phyloP scores from a whole-genome alignment of 2,888 invertebrate genomes.

The Altica lythri region DNA sequence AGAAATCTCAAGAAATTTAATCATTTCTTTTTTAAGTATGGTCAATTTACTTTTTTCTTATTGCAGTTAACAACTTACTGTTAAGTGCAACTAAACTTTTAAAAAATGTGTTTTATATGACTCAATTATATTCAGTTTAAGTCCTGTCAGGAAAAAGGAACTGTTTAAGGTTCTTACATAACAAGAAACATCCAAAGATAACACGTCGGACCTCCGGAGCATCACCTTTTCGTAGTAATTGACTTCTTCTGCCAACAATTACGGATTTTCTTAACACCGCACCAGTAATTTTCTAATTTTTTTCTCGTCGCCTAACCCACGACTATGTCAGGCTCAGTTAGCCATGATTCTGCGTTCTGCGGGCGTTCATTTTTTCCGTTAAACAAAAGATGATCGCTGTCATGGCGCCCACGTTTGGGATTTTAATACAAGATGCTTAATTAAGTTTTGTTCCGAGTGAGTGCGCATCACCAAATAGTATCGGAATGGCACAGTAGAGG shows the following conservation, averaged over 20 bases:
- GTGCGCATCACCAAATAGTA: conserved; percentile 24
- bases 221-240: conserved; percentile 6
- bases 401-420: conserved; percentile 29
- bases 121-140: too few species aligned
- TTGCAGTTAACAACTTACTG: too few species aligned
- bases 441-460: conserved; percentile 30
- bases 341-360: conserved; percentile 23
- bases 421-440: conserved; percentile 33
- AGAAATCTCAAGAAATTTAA: too few species aligned
- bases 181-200: neutral
- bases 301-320: conserved; percentile 26
- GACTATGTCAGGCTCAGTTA: conserved; percentile 28
- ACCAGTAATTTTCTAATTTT: conserved; percentile 29
- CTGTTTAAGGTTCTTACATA: neutral
- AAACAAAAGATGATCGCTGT: conserved; percentile 35
- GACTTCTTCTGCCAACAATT: conserved; percentile 18
- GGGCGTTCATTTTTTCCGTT: conserved; percentile 31
- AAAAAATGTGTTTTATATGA: too few species aligned
- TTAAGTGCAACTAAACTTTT: too few species aligned
- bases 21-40: too few species aligned
- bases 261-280: conserved; percentile 22
- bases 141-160: neutral
- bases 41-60: too few species aligned
- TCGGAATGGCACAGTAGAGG: conserved; percentile 21
- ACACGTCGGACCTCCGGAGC: neutral